Conservation (phyloP, 2,888 invertebrate species). For the Taenaris catops region DNA sequence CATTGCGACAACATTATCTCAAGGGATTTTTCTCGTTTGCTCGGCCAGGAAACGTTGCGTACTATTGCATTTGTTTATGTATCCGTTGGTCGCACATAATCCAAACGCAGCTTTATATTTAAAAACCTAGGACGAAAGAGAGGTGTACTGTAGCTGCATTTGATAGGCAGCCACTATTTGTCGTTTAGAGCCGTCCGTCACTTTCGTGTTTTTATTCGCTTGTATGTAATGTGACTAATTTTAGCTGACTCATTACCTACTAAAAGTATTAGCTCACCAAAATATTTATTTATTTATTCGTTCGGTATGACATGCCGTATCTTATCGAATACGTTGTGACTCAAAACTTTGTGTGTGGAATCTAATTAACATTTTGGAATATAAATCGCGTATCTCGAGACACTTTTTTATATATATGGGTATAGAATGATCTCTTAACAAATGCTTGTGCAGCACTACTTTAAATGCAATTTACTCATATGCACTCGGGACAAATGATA, state of each 20-base stretch:
- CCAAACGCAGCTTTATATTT: too few species aligned
- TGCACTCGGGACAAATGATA: conserved; percentile 8
- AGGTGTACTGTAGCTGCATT: conserved; percentile 1
- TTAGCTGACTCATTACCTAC: conserved; percentile 43
- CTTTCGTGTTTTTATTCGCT: conserved; percentile 20
- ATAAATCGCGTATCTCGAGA: conserved; percentile 5
- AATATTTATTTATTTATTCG: conserved; percentile 60
- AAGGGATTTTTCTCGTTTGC: too few species aligned
- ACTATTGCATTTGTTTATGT: too few species aligned
- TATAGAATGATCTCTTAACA: conserved; percentile 20
- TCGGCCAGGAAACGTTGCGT: too few species aligned
- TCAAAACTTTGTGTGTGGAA: conserved; percentile 37
- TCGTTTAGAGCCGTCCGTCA: conserved; percentile 24
- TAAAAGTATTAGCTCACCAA: conserved; percentile 74
- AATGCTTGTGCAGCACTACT: conserved; percentile 1
- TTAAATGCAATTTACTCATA: background rate
- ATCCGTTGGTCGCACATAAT: too few species aligned
- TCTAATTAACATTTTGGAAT: conserved; percentile 28
- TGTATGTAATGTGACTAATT: conserved; percentile 32
- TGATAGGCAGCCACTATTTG: conserved; percentile 4
- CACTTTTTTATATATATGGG: conserved; percentile 1
- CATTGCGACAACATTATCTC: too few species aligned
- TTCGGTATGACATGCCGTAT: conserved; percentile 21
- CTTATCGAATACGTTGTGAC: conserved; percentile 30
- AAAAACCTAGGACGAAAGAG: background rate